Percentiles rank a stretch among this genome's conserved stretches.
phyloP scores from a whole-genome alignment of 37 sponge, comb jelly and placozoan species.

The Amphimedon queenslandica region DNA sequence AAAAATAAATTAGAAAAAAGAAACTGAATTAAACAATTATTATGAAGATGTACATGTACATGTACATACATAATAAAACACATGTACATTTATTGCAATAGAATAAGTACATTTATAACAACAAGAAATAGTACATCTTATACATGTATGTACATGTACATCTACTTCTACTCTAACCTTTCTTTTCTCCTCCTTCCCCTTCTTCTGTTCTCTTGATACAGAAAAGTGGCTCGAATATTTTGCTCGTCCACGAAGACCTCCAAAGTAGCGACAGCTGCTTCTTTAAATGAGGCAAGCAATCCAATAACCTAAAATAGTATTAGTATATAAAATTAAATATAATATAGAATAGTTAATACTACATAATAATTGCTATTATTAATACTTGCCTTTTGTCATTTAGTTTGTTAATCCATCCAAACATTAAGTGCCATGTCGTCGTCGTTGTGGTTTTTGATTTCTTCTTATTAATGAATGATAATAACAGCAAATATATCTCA shows the following conservation, averaged over 20 bases:
- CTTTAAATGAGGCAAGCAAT: conserved; percentile 20
- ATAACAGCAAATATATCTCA: too few species aligned
- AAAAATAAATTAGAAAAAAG: too few species aligned
- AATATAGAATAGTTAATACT: not conserved
- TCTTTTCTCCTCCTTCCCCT: not conserved
- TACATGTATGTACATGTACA: conserved; percentile 2
- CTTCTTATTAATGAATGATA: not conserved
- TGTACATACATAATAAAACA: too few species aligned
- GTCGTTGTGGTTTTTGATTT: not conserved
- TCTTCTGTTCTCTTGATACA: not conserved
- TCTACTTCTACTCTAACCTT: not conserved
- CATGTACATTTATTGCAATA: too few species aligned
- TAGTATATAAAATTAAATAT: not conserved
- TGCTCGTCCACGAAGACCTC: conserved; percentile 23
- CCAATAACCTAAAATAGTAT: conserved; percentile 25
- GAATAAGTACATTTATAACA: too few species aligned
- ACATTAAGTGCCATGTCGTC: conserved; percentile 66
- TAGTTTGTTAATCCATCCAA: conserved; percentile 45
- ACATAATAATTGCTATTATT: not conserved
- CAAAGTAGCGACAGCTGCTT: conserved; percentile 52
- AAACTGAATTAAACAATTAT: too few species aligned
- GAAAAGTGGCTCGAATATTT: conserved; percentile 52
- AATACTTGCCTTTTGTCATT: conserved; percentile 68
- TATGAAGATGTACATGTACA: too few species aligned
- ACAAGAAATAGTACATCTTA: not conserved